phyloP scores from a whole-genome alignment of 2,797 vertebrate species.

The Scleropages formosus region DNA sequence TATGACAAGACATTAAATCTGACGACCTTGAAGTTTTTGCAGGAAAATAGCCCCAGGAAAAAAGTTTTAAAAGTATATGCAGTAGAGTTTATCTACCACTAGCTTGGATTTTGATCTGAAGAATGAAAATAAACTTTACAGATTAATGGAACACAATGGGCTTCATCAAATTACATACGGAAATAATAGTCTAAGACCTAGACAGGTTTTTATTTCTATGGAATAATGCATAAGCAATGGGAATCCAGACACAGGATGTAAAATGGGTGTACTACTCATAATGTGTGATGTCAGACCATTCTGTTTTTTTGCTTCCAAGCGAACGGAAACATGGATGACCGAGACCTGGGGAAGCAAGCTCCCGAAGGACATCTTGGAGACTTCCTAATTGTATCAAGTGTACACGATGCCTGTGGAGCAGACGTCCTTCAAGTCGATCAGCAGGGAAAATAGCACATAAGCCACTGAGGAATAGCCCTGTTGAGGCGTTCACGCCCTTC shows the following conservation, averaged over 20 bases:
- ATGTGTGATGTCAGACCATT: not conserved
- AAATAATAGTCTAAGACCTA: too few relatives aligned
- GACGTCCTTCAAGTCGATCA: slow-evolving; percentile 40
- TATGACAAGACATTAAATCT: slow-evolving; percentile 12
- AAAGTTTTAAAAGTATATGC: not conserved
- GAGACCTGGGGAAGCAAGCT: slow-evolving; percentile 60
- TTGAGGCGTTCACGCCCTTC: slow-evolving; percentile 63
- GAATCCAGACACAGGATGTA: not conserved
- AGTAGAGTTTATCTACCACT: not conserved
- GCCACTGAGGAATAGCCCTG: slow-evolving; percentile 58
- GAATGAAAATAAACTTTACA: too few relatives aligned
- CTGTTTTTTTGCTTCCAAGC: slow-evolving; percentile 47
- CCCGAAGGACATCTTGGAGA: slow-evolving; percentile 81
- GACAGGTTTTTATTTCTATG: too few relatives aligned
- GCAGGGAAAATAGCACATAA: slow-evolving; percentile 45
- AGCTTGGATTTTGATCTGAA: not conserved
- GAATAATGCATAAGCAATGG: not conserved
- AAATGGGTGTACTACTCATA: not conserved
- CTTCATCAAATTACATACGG: too few relatives aligned
- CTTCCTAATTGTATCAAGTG: slow-evolving; percentile 91
- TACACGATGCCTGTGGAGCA: slow-evolving; percentile 61
- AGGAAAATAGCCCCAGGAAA: not conserved
- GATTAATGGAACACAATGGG: too few relatives aligned
- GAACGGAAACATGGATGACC: slow-evolving; percentile 71
- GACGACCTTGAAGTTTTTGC: not conserved